Conservation (phyloP, 1,140 invertebrate genomes). For the Acromyrmex charruanus region DNA sequence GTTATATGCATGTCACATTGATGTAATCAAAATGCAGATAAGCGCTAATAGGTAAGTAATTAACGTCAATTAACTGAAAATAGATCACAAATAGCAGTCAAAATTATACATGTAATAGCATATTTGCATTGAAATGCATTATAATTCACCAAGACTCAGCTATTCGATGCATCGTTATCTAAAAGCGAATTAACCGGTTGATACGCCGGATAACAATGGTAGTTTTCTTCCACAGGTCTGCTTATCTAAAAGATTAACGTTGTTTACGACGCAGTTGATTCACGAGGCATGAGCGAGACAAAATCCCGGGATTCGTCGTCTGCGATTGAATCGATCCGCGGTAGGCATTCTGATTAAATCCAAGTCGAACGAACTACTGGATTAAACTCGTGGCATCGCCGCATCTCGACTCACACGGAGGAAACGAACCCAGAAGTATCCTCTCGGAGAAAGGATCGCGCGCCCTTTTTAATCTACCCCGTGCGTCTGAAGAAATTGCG, state of each 20-base stretch:
- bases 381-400: conserved; percentile 57
- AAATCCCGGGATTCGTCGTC: not conserved
- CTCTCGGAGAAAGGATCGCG: conserved; percentile 8
- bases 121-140: no score
- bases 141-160: not conserved
- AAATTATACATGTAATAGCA: not conserved
- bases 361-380: conserved; percentile 6
- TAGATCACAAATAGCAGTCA: not conserved
- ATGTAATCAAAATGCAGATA: not conserved
- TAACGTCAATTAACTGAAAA: not conserved
- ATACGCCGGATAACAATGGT: not conserved
- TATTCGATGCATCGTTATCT: not conserved
- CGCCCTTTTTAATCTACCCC: conserved; percentile 49
- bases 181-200: not conserved
- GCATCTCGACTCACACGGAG: conserved; percentile 1
- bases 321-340: conserved; percentile 50
- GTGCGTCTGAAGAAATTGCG: conserved; percentile 60
- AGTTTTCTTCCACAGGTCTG: not conserved
- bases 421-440: not conserved
- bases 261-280: conserved; percentile 15
- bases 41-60: not conserved
- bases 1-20: not conserved
- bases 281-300: conserved; percentile 15
- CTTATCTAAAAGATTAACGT: conserved; percentile 4
- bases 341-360: conserved; percentile 62